Conservation (phyloP, 1,140 invertebrate species). For the Oryctes rhinoceros region DNA sequence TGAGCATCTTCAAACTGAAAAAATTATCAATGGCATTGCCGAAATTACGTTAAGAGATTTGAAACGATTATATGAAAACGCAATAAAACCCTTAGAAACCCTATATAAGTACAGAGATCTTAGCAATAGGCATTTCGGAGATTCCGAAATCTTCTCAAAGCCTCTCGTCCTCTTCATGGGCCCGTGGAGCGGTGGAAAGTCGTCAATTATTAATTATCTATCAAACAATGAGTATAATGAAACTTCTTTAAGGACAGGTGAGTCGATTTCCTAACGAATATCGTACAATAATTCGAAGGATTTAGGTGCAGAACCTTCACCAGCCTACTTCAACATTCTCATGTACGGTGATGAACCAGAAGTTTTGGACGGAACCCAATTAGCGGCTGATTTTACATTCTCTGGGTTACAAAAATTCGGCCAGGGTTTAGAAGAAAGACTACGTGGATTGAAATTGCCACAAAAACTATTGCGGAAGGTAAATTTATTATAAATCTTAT, state of each 20-base stretch:
- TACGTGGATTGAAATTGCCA: constrained; percentile 83
- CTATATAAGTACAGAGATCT: constrained; percentile 92
- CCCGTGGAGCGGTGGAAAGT: constrained; percentile 95
- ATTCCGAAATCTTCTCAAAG: constrained; percentile 95
- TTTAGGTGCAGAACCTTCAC: constrained; percentile 90
- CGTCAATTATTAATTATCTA: constrained; percentile 92
- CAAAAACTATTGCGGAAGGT: constrained; percentile 91
- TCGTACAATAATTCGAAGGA: constrained; percentile 23
- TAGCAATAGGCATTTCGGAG: constrained; percentile 91
- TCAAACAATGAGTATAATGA: constrained; percentile 86
- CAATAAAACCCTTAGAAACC: constrained; percentile 88
- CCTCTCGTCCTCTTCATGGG: constrained; percentile 93
- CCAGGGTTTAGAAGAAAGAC: constrained; percentile 87
- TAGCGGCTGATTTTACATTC: constrained; percentile 93
- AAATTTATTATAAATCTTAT: constrained; percentile 47
- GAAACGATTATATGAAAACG: constrained; percentile 86
- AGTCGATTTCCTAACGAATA: constrained; percentile 41
- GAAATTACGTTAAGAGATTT: constrained; percentile 84
- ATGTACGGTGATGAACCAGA: constrained; percentile 88
- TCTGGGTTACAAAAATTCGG: constrained; percentile 94
- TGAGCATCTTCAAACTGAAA: constrained; percentile 75
- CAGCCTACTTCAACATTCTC: constrained; percentile 92
- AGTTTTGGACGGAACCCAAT: constrained; percentile 87
- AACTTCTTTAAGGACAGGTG: constrained; percentile 86
- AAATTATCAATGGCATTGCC: constrained; percentile 75